A percentile compares a stretch with the other conserved stretches of the same genome.
These are phyloP conservation scores for Belgica antarctica DNA, from an alignment of 2,888 invertebrate genomes.

Conservation along the genomic window DNA sequence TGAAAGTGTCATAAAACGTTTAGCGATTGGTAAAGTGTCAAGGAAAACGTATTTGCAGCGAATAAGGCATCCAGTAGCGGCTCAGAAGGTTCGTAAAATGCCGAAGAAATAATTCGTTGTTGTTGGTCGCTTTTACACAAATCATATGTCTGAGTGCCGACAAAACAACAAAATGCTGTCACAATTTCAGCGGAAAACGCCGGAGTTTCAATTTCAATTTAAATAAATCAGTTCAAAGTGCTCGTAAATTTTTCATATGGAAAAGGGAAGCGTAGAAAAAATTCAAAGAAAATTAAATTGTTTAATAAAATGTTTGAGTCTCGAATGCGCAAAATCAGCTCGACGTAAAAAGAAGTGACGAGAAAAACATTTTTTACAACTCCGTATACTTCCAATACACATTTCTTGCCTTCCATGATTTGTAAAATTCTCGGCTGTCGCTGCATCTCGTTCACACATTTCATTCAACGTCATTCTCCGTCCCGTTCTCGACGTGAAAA, in stretches of 20 bases:
- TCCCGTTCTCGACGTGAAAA: conserved; percentile 1
- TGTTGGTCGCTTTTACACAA: not conserved
- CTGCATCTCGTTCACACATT: conserved; percentile 21
- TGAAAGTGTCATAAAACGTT: conserved; percentile 1
- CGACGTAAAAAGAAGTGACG: conserved; percentile 6
- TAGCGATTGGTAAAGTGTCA: not conserved
- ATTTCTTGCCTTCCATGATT: not conserved
- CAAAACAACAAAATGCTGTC: no score
- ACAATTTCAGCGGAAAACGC: no score
- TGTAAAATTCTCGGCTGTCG: conserved; percentile 14
- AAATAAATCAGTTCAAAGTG: no score
- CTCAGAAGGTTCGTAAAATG: not conserved
- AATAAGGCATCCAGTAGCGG: not conserved
- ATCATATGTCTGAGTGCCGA: not conserved
- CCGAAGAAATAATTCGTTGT: not conserved
- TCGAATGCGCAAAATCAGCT: not conserved
- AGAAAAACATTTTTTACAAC: conserved; percentile 36
- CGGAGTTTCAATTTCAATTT: no score
- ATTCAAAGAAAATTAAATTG: conserved; percentile 3
- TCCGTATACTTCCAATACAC: conserved; percentile 25
- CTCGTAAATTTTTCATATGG: no score
- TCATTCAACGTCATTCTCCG: conserved; percentile 26
- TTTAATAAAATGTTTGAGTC: not conserved
- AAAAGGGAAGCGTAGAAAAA: no score
- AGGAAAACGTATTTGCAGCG: not conserved